These are phyloP conservation scores for Branchellion lobata DNA, from an alignment of 2,888 invertebrate genomes.

Conservation along the genomic window DNA sequence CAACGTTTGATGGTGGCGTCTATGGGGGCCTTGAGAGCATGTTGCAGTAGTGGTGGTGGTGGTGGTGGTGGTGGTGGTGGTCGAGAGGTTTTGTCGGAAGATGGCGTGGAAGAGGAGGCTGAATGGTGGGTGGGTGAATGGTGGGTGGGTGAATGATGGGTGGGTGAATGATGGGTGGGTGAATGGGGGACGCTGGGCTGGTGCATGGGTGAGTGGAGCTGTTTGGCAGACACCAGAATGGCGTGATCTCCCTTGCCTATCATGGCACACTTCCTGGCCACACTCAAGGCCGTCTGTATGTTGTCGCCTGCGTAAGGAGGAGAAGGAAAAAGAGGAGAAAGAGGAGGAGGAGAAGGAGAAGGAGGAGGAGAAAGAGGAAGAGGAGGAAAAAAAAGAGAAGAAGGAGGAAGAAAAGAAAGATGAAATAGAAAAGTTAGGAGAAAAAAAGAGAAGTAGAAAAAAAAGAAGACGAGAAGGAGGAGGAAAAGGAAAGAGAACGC, in stretches of 20 bases:
- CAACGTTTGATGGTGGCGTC: too few species aligned
- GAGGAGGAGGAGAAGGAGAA: background rate
- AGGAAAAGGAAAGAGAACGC: conserved; percentile 49
- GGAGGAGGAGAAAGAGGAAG: background rate
- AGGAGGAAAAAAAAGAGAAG: background rate
- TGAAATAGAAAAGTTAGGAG: too few species aligned
- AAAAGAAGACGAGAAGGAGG: background rate
- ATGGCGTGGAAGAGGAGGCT: too few species aligned
- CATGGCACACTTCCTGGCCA: conserved; percentile 79
- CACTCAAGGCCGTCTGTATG: conserved; percentile 85
- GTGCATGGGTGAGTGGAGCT: conserved; percentile 45
- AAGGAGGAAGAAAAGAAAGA: conserved; percentile 4
- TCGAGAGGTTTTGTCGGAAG: too few species aligned
- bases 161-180: conserved; percentile 50
- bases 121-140: conserved; percentile 50
- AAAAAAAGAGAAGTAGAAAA: too few species aligned
- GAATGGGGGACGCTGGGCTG: background rate
- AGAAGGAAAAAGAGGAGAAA: background rate
- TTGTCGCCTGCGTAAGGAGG: conserved; percentile 64
- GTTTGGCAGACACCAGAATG: conserved; percentile 64
- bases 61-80: too few species aligned
- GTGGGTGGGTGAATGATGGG: too few species aligned
- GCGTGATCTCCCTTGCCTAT: conserved; percentile 68
- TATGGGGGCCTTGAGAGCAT: too few species aligned
- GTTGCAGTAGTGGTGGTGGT: too few species aligned